phyloP scores from a whole-genome alignment of 2,797 vertebrate species.

The Nyctibius grandis region DNA sequence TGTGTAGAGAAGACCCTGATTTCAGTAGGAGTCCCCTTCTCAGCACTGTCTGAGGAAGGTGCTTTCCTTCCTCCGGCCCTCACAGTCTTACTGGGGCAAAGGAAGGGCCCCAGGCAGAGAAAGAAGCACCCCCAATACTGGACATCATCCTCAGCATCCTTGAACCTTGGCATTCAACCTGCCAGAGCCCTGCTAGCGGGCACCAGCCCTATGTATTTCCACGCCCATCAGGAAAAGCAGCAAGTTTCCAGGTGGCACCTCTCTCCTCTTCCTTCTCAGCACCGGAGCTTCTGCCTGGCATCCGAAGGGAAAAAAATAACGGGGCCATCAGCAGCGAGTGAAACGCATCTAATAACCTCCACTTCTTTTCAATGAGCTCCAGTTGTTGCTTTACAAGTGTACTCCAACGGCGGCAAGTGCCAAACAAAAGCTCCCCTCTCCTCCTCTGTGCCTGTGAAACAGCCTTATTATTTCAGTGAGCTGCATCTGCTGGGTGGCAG shows the following conservation, averaged over 20 bases:
- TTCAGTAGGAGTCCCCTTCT: neutral
- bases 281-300: neutral
- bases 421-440: conserved; percentile 70
- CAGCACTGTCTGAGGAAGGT: neutral
- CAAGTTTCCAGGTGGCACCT: neutral
- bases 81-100: neutral
- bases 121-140: neutral
- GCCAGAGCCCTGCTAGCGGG: neutral
- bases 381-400: conserved; percentile 70
- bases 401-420: conserved; percentile 66
- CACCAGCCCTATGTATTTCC: neutral
- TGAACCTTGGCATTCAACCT: neutral
- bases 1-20: neutral
- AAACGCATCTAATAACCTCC: conserved; percentile 58
- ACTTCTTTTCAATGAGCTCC: conserved; percentile 60
- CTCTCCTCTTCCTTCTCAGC: neutral
- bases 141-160: neutral
- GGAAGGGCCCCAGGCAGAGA: neutral
- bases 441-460: conserved; percentile 35
- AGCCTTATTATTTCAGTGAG: conserved; percentile 37
- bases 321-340: neutral
- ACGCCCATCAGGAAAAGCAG: neutral
- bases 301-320: neutral
- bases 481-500: conserved; percentile 58
- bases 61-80: neutral